Evolutionary conservation across 2,797 vertebrate species (phyloP).

Genomic region (Poeciliopsis paucimaculata): DNA sequence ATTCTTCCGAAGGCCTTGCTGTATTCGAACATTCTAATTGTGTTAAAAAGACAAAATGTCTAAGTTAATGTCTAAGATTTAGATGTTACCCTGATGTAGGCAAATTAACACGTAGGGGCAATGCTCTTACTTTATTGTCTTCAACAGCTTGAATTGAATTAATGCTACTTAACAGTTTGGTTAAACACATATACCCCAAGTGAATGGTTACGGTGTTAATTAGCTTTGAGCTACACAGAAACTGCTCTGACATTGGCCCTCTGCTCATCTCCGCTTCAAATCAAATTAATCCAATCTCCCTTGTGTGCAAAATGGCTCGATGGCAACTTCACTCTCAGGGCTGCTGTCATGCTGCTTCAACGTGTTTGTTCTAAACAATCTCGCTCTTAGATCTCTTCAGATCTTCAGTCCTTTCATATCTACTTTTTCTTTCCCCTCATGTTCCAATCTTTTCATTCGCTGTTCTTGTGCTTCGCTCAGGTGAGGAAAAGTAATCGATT

Average conservation of each 20-base stretch:
- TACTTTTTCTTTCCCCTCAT: not conserved
- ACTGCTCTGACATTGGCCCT: constrained; percentile 56
- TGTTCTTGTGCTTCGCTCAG: constrained; percentile 20
- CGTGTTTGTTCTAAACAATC: constrained; percentile 8
- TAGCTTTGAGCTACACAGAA: constrained; percentile 63
- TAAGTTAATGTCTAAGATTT: constrained; percentile 40
- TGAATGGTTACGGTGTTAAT: constrained; percentile 62
- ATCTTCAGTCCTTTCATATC: not conserved
- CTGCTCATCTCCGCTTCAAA: constrained; percentile 61
- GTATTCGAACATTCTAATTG: constrained; percentile 44
- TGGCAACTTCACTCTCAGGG: constrained; percentile 17
- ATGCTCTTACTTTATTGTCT: constrained; percentile 15
- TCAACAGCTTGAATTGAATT: constrained; percentile 49
- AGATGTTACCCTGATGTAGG: constrained; percentile 33
- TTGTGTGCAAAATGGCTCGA: constrained; percentile 28
- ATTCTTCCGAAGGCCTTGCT: constrained; percentile 6
- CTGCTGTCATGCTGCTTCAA: constrained; percentile 25
- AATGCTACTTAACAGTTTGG: constrained; percentile 52
- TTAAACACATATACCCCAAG: constrained; percentile 20
- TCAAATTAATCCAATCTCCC: constrained; percentile 70
- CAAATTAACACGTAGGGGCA: constrained; percentile 17
- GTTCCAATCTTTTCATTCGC: not conserved
- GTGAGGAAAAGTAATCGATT: constrained; percentile 17
- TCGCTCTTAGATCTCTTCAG: constrained; percentile 13
- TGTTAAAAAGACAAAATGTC: constrained; percentile 16